Evolutionary conservation across 2,113 vertebrate genomes (phyloP).

Genomic region (Panthera uncia): DNA sequence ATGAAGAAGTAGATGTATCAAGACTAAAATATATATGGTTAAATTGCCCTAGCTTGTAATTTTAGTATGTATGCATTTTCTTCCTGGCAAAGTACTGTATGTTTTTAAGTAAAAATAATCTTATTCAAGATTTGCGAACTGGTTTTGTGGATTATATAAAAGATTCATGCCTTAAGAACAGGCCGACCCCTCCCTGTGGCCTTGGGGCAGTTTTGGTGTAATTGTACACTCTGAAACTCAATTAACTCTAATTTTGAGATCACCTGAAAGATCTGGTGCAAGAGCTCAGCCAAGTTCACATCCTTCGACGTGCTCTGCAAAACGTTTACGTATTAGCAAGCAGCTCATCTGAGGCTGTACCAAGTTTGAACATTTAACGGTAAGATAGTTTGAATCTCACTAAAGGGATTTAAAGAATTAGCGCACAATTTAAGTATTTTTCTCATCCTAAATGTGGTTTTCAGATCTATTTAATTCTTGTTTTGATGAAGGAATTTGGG

Average conservation of each 20-base stretch:
- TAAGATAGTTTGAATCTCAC: not conserved
- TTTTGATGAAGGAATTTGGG: not conserved
- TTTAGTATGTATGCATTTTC: not conserved
- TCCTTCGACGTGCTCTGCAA: not conserved
- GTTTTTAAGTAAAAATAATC: slow-evolving; percentile 35
- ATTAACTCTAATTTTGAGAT: slow-evolving; percentile 22
- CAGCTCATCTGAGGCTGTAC: not conserved
- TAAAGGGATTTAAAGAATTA: slow-evolving; percentile 2
- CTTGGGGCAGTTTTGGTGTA: slow-evolving; percentile 15
- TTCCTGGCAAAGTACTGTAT: not conserved
- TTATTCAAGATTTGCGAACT: not conserved
- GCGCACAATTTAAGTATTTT: not conserved
- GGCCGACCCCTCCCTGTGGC: not conserved
- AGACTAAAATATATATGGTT: not conserved
- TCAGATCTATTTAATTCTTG: slow-evolving; percentile 18
- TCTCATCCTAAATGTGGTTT: slow-evolving; percentile 21
- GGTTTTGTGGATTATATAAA: not conserved
- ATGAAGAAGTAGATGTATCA: not conserved
- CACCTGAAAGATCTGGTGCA: not conserved
- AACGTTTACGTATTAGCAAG: not conserved
- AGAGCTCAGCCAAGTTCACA: not conserved
- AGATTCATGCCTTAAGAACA: not conserved
- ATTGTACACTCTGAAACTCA: not conserved
- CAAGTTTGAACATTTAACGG: not conserved
- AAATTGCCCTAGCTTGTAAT: not conserved